Evolutionary conservation across 2,888 invertebrate genomes (phyloP).

Genomic region (Nyleta sp.): DNA sequence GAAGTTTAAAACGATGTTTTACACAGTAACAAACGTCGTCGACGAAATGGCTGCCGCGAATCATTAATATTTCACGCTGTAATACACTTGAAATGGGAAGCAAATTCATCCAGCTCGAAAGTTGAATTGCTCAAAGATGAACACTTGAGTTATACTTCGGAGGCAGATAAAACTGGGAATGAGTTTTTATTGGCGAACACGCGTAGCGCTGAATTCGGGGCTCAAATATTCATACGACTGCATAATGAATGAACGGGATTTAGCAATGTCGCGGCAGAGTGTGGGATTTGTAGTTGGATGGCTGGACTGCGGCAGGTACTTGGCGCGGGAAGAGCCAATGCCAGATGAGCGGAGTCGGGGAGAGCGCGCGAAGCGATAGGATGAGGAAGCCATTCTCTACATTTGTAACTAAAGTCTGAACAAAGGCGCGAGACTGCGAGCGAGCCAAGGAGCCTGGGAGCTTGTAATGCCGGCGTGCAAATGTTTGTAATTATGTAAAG

Average conservation of each 20-base stretch:
- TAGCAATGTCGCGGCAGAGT: conserved; percentile 51
- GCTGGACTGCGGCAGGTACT: conserved; percentile 32
- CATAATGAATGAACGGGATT: conserved; percentile 74
- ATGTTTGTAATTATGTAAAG: conserved; percentile 60
- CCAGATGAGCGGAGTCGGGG: conserved; percentile 49
- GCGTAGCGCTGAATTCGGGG: conserved; percentile 62
- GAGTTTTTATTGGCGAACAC: conserved; percentile 61
- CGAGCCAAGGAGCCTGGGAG: no score
- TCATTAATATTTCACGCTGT: conserved; percentile 29
- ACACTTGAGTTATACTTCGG: no score
- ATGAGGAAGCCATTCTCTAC: conserved; percentile 70
- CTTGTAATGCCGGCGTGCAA: no score
- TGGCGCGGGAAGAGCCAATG: conserved; percentile 42
- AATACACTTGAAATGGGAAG: conserved; percentile 17
- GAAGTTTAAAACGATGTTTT: no score
- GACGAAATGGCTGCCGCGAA: conserved; percentile 11
- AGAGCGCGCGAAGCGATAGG: conserved; percentile 39
- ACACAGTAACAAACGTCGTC: no score
- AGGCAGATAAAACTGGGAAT: conserved; percentile 43
- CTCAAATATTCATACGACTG: conserved; percentile 76
- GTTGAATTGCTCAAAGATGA: conserved; percentile 45
- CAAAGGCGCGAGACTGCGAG: no score
- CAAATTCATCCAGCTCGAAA: conserved; percentile 15
- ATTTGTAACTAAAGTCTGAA: conserved; percentile 76
- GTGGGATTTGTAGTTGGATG: conserved; percentile 63